Evolutionary conservation across 1,140 invertebrate genomes (phyloP).

Genomic region (Chionoecetes opilio): DNA sequence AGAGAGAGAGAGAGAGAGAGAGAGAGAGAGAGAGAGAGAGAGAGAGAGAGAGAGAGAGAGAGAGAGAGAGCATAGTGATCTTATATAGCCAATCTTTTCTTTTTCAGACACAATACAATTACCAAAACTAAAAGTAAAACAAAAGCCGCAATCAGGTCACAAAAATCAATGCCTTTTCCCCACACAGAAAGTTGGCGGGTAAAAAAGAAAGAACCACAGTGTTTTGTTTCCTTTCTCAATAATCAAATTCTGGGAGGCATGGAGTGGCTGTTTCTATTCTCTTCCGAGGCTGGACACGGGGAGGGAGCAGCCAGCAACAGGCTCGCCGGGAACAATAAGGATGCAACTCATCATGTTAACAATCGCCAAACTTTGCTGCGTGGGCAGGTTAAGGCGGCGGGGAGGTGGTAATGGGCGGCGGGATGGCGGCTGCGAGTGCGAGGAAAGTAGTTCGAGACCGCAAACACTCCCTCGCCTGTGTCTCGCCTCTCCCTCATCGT

Average conservation of each 20-base stretch:
- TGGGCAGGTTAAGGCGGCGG: neutral
- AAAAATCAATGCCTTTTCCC: too few relatives aligned
- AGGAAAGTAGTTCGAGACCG: neutral
- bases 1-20: too few relatives aligned
- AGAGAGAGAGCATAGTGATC: too few relatives aligned
- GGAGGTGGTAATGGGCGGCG: neutral
- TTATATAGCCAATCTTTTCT: too few relatives aligned
- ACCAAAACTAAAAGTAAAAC: too few relatives aligned
- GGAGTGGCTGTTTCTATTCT: neutral
- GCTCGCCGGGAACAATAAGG: neutral
- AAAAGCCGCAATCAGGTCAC: too few relatives aligned
- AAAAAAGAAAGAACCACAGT: too few relatives aligned
- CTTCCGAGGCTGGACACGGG: neutral
- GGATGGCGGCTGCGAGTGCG: neutral
- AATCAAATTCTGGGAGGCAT: neutral
- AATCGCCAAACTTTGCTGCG: constrained; percentile 27
- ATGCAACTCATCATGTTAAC: constrained; percentile 29
- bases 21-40: too few relatives aligned
- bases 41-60: too few relatives aligned
- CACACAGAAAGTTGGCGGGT: too few relatives aligned
- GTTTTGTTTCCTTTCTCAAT: neutral
- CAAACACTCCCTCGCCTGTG: neutral
- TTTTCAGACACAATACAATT: too few relatives aligned
- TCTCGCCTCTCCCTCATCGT: constrained; percentile 3
- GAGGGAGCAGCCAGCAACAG: neutral